Evolutionary conservation across 2,113 vertebrate species (phyloP).

Genomic region (Elanus axillaris): DNA sequence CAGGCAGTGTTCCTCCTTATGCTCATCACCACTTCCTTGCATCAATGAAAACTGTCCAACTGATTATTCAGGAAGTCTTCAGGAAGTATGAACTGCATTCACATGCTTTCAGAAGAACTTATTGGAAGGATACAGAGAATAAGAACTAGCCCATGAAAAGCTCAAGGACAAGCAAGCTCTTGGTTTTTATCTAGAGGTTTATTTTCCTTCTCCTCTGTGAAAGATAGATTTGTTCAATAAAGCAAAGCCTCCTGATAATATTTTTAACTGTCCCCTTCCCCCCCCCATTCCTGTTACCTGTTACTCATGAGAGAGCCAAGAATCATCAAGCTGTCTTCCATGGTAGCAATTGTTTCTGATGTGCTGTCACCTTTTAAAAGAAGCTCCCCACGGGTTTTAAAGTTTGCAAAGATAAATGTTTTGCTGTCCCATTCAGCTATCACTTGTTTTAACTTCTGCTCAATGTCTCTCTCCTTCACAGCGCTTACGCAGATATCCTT

Average conservation of each 20-base stretch:
- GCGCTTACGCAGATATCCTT: constrained; percentile 94
- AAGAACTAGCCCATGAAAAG: not conserved
- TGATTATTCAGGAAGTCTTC: not conserved
- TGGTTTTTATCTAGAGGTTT: not conserved
- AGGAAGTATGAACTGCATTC: not conserved
- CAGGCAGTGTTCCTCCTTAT: not conserved
- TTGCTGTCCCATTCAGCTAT: constrained; percentile 91
- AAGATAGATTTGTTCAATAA: not conserved
- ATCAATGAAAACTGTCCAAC: not conserved
- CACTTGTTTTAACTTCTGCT: constrained; percentile 93
- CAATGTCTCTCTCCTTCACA: constrained; percentile 92
- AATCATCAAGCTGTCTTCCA: constrained; percentile 96
- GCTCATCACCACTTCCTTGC: not conserved
- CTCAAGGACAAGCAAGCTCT: not conserved
- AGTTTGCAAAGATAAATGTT: constrained; percentile 83
- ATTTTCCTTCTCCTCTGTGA: not conserved
- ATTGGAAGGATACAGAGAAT: not conserved
- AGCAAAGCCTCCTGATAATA: not conserved
- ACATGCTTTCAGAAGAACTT: not conserved
- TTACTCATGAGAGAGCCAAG: constrained; percentile 91
- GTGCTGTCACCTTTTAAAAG: constrained; percentile 89
- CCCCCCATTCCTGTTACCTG: constrained; percentile 71
- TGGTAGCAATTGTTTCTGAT: constrained; percentile 85
- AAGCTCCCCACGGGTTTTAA: constrained; percentile 91
- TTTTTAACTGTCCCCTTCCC: not conserved